phyloP scores from a whole-genome alignment of 1,140 invertebrate species.

The Atta cephalotes region DNA sequence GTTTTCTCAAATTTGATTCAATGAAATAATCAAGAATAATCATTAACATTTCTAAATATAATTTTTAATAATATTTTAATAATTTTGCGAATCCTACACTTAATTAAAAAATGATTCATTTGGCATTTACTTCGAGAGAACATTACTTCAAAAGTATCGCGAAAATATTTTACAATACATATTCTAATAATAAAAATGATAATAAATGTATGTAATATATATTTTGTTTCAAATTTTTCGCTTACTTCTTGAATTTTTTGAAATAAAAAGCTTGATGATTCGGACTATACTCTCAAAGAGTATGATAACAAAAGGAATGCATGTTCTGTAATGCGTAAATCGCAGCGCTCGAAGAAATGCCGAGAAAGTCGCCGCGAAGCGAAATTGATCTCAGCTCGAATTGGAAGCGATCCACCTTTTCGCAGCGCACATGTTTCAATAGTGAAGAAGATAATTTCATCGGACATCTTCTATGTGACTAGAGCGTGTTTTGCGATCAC shows the following conservation, averaged over 20 bases:
- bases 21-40: constrained; percentile 1
- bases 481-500: constrained; percentile 43
- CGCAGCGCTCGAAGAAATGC: not conserved
- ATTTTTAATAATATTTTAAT: constrained; percentile 10
- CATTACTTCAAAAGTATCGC: not conserved
- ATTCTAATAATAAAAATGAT: not conserved
- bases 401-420: constrained; percentile 1
- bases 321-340: constrained; percentile 22
- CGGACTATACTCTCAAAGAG: constrained; percentile 19
- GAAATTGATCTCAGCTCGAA: constrained; percentile 33
- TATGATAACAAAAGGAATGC: constrained; percentile 25
- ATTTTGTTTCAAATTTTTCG: not conserved
- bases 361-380: constrained; percentile 27
- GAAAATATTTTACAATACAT: constrained; percentile 4
- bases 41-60: no score
- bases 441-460: constrained; percentile 30
- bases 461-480: constrained; percentile 8
- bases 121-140: not conserved
- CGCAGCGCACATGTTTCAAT: not conserved
- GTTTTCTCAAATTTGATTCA: constrained; percentile 21
- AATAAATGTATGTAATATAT: constrained; percentile 16
- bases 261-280: constrained; percentile 28
- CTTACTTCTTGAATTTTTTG: constrained; percentile 5
- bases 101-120: constrained; percentile 6
- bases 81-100: not conserved